Percentiles rank a stretch among this genome's conserved stretches.
Conservation (phyloP, 1,140 invertebrate species). For the Macrotrachela quadricornifera region DNA sequence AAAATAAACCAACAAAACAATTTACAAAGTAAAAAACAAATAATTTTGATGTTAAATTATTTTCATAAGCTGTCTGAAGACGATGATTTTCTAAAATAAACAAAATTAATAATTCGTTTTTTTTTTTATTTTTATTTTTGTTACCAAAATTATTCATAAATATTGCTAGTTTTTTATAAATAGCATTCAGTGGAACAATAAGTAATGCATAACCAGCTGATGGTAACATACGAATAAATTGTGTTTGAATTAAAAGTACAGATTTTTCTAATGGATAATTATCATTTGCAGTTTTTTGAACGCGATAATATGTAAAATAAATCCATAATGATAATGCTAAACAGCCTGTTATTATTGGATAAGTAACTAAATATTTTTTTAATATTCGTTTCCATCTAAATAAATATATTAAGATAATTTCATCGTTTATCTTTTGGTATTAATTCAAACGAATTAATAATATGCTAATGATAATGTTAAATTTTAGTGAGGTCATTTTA, state of each 20-base stretch:
- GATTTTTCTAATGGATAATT: too few relatives aligned
- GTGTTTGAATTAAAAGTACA: too few relatives aligned
- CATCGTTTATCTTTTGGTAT: too few relatives aligned
- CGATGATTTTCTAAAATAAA: constrained; percentile 43
- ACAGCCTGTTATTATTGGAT: constrained; percentile 47
- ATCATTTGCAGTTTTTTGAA: constrained; percentile 9
- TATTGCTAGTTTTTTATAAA: constrained; percentile 47
- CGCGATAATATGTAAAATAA: constrained; percentile 49
- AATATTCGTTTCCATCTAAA: neutral
- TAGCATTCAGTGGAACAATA: constrained; percentile 45
- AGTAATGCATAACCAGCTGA: constrained; percentile 46
- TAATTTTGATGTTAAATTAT: constrained; percentile 54
- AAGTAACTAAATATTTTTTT: constrained; percentile 45
- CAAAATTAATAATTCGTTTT: too few relatives aligned
- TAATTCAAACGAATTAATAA: too few relatives aligned
- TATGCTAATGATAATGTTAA: too few relatives aligned
- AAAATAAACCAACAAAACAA: neutral
- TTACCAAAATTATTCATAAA: constrained; percentile 53
- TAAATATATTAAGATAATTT: too few relatives aligned
- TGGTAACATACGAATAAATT: constrained; percentile 28
- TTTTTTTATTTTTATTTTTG: constrained; percentile 6
- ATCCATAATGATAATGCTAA: constrained; percentile 42
- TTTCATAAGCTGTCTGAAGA: constrained; percentile 50
- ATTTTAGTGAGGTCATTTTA: too few relatives aligned
- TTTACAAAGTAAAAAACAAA: constrained; percentile 31